Evolutionary conservation across 2,888 invertebrate genomes (phyloP).

Genomic region (Cremastinae sp.): DNA sequence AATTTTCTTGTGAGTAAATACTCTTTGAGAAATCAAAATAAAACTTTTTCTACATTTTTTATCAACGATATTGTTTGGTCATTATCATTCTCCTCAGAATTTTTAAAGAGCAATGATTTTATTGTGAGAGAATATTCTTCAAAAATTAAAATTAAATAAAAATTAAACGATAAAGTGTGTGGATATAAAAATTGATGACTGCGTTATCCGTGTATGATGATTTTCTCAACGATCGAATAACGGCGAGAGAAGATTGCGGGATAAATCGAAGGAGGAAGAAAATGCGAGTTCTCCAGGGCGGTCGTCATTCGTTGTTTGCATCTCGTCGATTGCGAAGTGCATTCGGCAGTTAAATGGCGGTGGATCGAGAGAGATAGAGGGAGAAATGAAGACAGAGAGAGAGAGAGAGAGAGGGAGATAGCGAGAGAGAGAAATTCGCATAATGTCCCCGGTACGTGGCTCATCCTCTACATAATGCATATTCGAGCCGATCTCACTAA

Average conservation of each 20-base stretch:
- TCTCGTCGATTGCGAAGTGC: constrained; percentile 60
- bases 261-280: constrained; percentile 40
- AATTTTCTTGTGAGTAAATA: too few species aligned
- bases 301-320: constrained; percentile 65
- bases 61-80: too few species aligned
- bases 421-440: constrained; percentile 47
- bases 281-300: constrained; percentile 51
- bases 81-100: too few species aligned
- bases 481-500: constrained; percentile 41
- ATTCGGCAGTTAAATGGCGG: constrained; percentile 68
- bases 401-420: too few species aligned
- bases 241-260: neutral
- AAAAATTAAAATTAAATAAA: too few species aligned
- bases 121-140: too few species aligned
- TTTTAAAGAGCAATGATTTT: too few species aligned
- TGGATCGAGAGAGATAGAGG: neutral
- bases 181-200: neutral
- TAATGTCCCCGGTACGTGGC: constrained; percentile 55
- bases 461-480: constrained; percentile 52
- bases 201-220: constrained; percentile 17
- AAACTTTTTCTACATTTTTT: too few species aligned
- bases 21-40: too few species aligned
- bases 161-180: neutral
- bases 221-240: constrained; percentile 34
- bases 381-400: too few species aligned